These are phyloP conservation scores for Aphelocoma californica DNA, from an alignment of 2,797 vertebrate genomes.

Conservation along the genomic window DNA sequence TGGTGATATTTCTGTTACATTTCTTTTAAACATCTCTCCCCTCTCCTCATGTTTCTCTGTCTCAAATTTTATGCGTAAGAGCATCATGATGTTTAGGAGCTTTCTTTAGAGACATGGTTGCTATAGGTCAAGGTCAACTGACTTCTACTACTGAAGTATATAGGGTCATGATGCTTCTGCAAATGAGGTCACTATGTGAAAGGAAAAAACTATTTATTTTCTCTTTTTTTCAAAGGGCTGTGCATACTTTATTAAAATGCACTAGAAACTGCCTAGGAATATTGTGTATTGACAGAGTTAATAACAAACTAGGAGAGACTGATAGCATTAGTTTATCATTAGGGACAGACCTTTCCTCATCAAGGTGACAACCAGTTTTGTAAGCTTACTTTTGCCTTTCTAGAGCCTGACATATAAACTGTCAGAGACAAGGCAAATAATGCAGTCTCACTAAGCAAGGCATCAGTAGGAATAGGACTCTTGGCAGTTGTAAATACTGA, in stretches of 20 bases:
- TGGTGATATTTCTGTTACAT: neutral
- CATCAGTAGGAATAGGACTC: slow-evolving; percentile 58
- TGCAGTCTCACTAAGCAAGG: slow-evolving; percentile 58
- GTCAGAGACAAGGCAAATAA: slow-evolving; percentile 69
- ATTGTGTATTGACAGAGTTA: slow-evolving; percentile 58
- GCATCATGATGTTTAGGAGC: neutral
- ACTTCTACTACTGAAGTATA: neutral
- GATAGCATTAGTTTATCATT: slow-evolving; percentile 69
- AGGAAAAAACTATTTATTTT: slow-evolving; percentile 6
- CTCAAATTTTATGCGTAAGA: neutral
- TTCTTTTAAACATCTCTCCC: neutral
- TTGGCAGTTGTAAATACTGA: slow-evolving; percentile 68
- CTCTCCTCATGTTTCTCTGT: neutral
- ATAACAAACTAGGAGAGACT: slow-evolving; percentile 43
- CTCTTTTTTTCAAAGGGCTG: neutral
- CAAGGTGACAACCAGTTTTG: slow-evolving; percentile 70
- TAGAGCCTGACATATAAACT: slow-evolving; percentile 72
- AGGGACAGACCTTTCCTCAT: slow-evolving; percentile 55
- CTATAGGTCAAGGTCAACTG: neutral
- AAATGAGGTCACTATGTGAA: slow-evolving; percentile 1
- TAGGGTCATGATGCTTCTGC: neutral
- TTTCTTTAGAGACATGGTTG: neutral
- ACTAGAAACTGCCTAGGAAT: neutral
- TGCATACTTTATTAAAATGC: slow-evolving; percentile 10
- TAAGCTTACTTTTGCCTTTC: slow-evolving; percentile 71